These are phyloP conservation scores for Chydorus sphaericus DNA, from an alignment of 2,888 invertebrate genomes.

Conservation along the genomic window DNA sequence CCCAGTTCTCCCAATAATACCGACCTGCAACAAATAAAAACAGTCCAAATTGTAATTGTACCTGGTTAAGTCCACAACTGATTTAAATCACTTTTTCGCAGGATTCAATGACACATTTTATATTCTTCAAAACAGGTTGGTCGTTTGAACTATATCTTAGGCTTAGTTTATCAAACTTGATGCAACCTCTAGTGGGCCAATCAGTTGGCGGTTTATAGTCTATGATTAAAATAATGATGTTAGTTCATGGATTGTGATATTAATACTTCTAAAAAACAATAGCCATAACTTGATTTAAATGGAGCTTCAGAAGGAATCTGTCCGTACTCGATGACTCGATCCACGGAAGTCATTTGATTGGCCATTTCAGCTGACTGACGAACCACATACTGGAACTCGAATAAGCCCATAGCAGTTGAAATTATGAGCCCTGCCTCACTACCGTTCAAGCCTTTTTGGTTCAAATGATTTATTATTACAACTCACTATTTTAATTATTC, in stretches of 20 bases:
- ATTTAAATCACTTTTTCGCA: not conserved
- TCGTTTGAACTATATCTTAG: constrained; percentile 31
- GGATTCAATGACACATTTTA: too few relatives aligned
- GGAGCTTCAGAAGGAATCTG: constrained; percentile 53
- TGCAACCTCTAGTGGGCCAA: constrained; percentile 30
- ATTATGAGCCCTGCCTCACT: constrained; percentile 25
- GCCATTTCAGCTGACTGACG: constrained; percentile 77
- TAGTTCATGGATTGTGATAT: too few relatives aligned
- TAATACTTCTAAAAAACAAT: too few relatives aligned
- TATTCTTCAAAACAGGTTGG: constrained; percentile 31
- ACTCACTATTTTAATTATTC: not conserved
- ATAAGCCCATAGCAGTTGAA: constrained; percentile 26
- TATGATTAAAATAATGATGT: too few relatives aligned
- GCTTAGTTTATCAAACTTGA: constrained; percentile 21
- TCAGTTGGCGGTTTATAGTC: constrained; percentile 24
- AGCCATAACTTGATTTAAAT: constrained; percentile 29
- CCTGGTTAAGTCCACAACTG: constrained; percentile 26
- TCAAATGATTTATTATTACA: not conserved
- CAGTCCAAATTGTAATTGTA: not conserved
- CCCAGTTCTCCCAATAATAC: constrained; percentile 82
- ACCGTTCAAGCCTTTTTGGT: too few relatives aligned
- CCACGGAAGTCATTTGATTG: constrained; percentile 58
- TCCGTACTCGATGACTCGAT: constrained; percentile 43
- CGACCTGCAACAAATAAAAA: constrained; percentile 39
- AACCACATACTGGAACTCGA: constrained; percentile 64